phyloP scores from a whole-genome alignment of 2,888 invertebrate species.

The Hypomecis punctinalis region DNA sequence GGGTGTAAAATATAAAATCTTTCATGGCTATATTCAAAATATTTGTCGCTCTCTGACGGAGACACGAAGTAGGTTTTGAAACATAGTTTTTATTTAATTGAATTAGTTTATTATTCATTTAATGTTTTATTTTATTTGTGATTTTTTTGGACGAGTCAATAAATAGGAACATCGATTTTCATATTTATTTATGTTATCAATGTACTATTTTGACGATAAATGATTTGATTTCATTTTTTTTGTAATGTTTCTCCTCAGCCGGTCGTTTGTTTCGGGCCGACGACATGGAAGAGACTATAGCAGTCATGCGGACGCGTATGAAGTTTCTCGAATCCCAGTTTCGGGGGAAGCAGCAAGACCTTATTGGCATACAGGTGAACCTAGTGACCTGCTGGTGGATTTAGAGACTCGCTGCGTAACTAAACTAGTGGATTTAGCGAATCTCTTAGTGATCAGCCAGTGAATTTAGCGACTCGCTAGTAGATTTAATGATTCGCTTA shows the following conservation, averaged over 20 bases:
- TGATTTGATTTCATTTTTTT: neutral
- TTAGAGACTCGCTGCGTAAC: neutral
- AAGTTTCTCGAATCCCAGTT: constrained; percentile 93
- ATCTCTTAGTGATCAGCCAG: neutral
- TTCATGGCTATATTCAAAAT: too few species aligned
- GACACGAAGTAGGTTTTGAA: too few species aligned
- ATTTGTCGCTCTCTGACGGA: too few species aligned
- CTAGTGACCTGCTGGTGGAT: neutral
- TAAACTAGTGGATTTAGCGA: too few species aligned
- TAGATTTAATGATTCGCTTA: neutral
- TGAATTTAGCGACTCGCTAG: neutral
- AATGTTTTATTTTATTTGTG: too few species aligned
- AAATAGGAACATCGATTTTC: neutral
- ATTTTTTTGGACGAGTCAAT: too few species aligned
- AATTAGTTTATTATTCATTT: too few species aligned
- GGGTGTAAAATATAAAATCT: too few species aligned
- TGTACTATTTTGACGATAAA: neutral
- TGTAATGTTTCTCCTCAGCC: constrained; percentile 10
- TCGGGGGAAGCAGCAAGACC: constrained; percentile 90
- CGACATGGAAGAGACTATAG: constrained; percentile 8
- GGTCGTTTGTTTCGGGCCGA: neutral
- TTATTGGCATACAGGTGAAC: constrained; percentile 81
- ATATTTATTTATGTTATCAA: neutral
- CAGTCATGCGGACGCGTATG: constrained; percentile 73
- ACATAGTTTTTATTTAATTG: too few species aligned